Conservation (phyloP, 1,140 invertebrate genomes). For the Portunus trituberculatus region DNA sequence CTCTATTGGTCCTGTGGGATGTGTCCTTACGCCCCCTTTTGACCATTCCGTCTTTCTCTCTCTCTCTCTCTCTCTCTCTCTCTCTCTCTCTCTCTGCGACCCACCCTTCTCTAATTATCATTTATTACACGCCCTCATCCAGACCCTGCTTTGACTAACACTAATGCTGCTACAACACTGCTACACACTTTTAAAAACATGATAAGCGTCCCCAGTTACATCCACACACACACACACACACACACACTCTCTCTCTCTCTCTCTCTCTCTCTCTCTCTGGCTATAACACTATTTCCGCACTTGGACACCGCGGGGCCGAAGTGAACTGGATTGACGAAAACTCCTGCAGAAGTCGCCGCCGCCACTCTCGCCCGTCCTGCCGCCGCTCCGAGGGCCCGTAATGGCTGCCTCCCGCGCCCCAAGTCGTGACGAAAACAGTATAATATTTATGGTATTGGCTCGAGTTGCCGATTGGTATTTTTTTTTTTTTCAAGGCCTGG, state of each 20-base stretch:
- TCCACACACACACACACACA: background rate
- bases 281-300: slow-evolving; percentile 65
- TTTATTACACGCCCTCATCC: background rate
- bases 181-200: background rate
- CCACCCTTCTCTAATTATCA: background rate
- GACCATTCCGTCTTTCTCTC: background rate
- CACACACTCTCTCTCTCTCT: background rate
- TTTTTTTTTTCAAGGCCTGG: background rate
- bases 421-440: slow-evolving; percentile 60
- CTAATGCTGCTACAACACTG: background rate
- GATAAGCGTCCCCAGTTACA: too few species aligned
- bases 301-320: slow-evolving; percentile 53
- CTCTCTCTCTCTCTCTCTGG: slow-evolving; percentile 30
- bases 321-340: slow-evolving; percentile 60
- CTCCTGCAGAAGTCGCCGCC: background rate
- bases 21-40: background rate
- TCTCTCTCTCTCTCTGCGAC: slow-evolving; percentile 1
- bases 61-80: slow-evolving; percentile 38
- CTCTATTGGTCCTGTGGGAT: background rate
- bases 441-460: slow-evolving; percentile 66
- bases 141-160: background rate
- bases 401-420: slow-evolving; percentile 52
- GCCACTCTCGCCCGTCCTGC: background rate
- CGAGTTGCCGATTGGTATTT: slow-evolving; percentile 60
- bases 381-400: slow-evolving; percentile 9